Evolutionary conservation across 1,140 invertebrate species (phyloP), one percentile per base, ranked within the genome.

Genomic region (Trichonephila clavata): DNA sequence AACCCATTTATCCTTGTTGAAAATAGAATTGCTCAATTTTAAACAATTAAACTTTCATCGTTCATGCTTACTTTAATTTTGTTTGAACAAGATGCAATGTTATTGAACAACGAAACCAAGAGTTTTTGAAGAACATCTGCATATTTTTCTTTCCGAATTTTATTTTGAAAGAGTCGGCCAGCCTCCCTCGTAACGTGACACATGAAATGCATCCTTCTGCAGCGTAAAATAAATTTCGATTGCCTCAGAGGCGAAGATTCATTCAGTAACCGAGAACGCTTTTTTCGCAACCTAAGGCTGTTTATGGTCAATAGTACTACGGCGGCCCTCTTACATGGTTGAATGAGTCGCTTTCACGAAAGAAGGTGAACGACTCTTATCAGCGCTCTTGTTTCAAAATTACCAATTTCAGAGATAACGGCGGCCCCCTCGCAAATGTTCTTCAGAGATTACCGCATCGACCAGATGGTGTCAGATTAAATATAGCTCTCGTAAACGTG

Each of bases 281-380:
- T 50, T 50, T 68, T 68, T 77, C 16, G 71, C 3, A 39, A 77
- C 18, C 27, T 32, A 20, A 77, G 71, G 71, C 13, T 77, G 32
- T 39, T 77, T 77, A 77, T 32, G 71, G 71, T 32, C 71, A 77
- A 39, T 39, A 39, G 71, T 77, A 77, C 71, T 77, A 77, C 27
- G 71, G 71, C 18, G 71, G 71, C 18, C 71, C 71, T 77, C 27
- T 24, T 50, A 10, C 50, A 13, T 27, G 27, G 27, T 16, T 77
- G 68, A 77, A 77, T 77, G 68, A 24, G 68, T 77, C 27, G 13
- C 27, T 77, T 77, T 77, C 71, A n/a, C n/a, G 71, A 39, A 77
- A 77, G 71, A 77, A 77, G 71, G 71, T 77, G 27, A 77, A 27
- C 18, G 71, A 20, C 71, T 77, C 71, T 77, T 77, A 77, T 77